These are phyloP conservation scores for Neogale vison DNA, from an alignment of 2,113 vertebrate species.

Conservation along the genomic window DNA sequence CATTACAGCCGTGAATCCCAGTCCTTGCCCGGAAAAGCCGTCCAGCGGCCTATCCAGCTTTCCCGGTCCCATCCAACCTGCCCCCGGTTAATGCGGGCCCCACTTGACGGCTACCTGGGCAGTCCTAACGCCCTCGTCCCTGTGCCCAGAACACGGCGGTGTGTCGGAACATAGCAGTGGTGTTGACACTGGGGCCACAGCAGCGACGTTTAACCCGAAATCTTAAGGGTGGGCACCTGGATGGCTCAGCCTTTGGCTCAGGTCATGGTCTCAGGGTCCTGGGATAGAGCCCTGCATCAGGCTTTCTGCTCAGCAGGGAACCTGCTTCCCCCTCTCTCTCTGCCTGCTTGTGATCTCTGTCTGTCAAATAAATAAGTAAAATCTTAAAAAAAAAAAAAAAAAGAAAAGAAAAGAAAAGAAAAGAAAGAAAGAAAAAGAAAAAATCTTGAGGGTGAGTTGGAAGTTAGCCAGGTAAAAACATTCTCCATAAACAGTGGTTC, in stretches of 20 bases:
- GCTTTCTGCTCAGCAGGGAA: too few species aligned
- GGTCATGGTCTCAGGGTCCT: too few species aligned
- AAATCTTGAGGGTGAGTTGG: background rate
- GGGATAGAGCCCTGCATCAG: too few species aligned
- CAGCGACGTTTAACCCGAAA: too few species aligned
- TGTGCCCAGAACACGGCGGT: fast-evolving
- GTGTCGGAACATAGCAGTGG: background rate
- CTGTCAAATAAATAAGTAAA: too few species aligned
- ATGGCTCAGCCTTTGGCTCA: too few species aligned
- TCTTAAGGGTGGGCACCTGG: background rate
- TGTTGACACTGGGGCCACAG: background rate
- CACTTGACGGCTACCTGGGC: background rate
- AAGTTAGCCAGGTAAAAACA: background rate
- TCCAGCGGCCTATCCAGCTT: background rate
- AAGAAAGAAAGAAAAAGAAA: too few species aligned
- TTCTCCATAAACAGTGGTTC: background rate
- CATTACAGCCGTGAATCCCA: too few species aligned
- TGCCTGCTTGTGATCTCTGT: too few species aligned
- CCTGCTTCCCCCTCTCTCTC: too few species aligned
- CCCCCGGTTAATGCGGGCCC: fast-evolving
- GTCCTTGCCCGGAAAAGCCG: fast-evolving
- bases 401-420: too few species aligned
- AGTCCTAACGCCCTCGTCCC: fast-evolving
- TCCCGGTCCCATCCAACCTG: background rate
- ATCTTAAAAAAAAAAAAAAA: too few species aligned